phyloP scores from a whole-genome alignment of 2,113 vertebrate genomes.

The Zosterops hypoxanthus region DNA sequence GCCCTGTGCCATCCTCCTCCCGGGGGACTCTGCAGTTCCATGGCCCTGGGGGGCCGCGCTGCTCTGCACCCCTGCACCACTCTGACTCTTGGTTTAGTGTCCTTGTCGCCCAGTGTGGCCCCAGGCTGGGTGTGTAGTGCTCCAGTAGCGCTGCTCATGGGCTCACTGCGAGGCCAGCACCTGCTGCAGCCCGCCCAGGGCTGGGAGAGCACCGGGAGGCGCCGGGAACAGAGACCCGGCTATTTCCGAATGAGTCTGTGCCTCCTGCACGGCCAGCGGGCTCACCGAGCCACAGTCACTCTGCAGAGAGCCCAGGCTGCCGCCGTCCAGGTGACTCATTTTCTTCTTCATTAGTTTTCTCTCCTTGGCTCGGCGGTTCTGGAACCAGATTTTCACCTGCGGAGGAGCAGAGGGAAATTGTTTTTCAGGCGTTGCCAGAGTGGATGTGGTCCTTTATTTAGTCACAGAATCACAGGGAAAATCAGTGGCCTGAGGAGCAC shows the following conservation, averaged over 20 bases:
- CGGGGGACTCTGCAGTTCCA: background rate
- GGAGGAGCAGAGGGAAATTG: background rate
- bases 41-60: background rate
- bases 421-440: background rate
- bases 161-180: slow-evolving; percentile 78
- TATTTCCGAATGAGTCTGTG: slow-evolving; percentile 69
- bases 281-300: slow-evolving; percentile 90
- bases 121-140: background rate
- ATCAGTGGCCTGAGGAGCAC: background rate
- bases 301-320: slow-evolving; percentile 82
- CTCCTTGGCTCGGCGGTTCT: slow-evolving; percentile 92
- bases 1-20: background rate
- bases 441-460: background rate
- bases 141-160: background rate
- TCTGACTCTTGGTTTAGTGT: background rate
- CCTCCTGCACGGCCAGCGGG: slow-evolving; percentile 81
- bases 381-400: slow-evolving; percentile 95
- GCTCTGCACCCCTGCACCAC: background rate
- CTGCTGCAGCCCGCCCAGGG: slow-evolving; percentile 82
- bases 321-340: slow-evolving; percentile 87
- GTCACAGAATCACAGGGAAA: background rate
- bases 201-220: slow-evolving; percentile 4
- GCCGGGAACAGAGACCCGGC: slow-evolving; percentile 75
- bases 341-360: slow-evolving; percentile 94
- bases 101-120: background rate